Base-by-base conservation (phyloP, 2,113 vertebrate species). In the Mionectes macconnelli region DNA sequence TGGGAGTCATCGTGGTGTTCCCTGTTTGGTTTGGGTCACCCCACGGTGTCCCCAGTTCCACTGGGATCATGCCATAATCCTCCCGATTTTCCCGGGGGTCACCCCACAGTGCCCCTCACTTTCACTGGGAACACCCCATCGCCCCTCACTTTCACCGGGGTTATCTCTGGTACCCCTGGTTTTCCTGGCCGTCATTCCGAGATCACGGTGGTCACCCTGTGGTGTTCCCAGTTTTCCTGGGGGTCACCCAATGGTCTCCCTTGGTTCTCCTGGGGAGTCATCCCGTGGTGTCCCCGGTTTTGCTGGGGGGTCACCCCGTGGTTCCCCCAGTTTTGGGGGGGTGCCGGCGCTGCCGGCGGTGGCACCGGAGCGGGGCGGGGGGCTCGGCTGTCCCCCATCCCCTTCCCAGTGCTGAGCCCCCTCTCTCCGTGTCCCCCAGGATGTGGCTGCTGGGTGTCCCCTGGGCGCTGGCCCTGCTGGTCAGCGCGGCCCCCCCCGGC, bases 281-380 rank as follows among this genome's bases (percentile, higher is more conserved):
- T 3, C 6, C 19, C 18, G 2, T 1, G 39, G 18, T 27, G 1
- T 4, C 19, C 19, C 14, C 2, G 5, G 4, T 33, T 27, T n/a
- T 28, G 18, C 28, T 3, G 42, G 50, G 37, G 35, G 19, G 8
- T 47, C 18, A 3, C 8, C 25, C 42, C 25, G 2, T 3, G 37
- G 22, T 19, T 4, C 0, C 40, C 30, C n/a, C 57, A 1, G 21
- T 12, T 64, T 8, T 18, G 16, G 30, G 0, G 37, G 40, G 40
- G 14, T 9, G 0, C 6, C 1, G 33, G 45, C 39, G 2, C 14
- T 14, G 39, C 55, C 14, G 22, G 33, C 9, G 57, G 23, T 4
- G 17, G 16, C 25, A 25, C 16, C 1, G 49, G 16, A 11, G 23
- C 5, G 0, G n/a, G n/a, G n/a, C 37, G 57, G 22, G 7, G 4